Evolutionary conservation across 2,888 invertebrate species (phyloP).

Genomic region (Stenolophus ochropezus): DNA sequence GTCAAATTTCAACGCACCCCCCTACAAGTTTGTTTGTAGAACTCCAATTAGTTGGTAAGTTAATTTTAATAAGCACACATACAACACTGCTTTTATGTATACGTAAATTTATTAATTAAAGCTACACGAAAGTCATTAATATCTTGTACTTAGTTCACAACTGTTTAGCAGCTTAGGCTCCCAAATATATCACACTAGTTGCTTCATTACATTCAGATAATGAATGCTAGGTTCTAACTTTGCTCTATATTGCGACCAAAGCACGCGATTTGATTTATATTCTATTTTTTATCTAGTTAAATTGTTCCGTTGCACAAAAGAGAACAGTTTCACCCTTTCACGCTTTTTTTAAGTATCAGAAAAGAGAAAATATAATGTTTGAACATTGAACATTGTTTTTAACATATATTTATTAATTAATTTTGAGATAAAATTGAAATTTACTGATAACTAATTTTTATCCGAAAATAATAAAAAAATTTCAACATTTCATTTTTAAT

Average conservation of each 20-base stretch:
- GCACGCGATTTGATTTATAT: slow-evolving; percentile 20
- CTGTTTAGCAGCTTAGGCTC: slow-evolving; percentile 9
- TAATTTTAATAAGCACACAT: slow-evolving; percentile 53
- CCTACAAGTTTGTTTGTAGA: slow-evolving; percentile 80
- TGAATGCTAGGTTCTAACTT: background rate
- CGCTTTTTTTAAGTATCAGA: too few species aligned
- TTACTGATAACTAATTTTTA: too few species aligned
- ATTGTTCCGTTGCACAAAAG: background rate
- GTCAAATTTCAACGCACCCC: slow-evolving; percentile 81
- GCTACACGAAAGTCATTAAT: slow-evolving; percentile 23
- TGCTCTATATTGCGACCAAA: background rate
- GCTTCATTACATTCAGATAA: slow-evolving; percentile 27
- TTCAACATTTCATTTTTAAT: too few species aligned
- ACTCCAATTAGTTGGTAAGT: slow-evolving; percentile 80
- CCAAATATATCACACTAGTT: slow-evolving; percentile 16
- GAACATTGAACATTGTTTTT: too few species aligned
- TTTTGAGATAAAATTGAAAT: too few species aligned
- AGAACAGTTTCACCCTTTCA: background rate
- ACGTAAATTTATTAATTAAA: slow-evolving; percentile 30
- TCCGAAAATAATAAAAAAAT: too few species aligned
- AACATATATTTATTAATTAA: too few species aligned
- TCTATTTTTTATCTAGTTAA: background rate
- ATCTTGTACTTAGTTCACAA: slow-evolving; percentile 29
- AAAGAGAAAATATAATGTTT: too few species aligned
- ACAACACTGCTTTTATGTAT: slow-evolving; percentile 16